phyloP scores from a whole-genome alignment of 2,113 vertebrate species.

The Pica pica region DNA sequence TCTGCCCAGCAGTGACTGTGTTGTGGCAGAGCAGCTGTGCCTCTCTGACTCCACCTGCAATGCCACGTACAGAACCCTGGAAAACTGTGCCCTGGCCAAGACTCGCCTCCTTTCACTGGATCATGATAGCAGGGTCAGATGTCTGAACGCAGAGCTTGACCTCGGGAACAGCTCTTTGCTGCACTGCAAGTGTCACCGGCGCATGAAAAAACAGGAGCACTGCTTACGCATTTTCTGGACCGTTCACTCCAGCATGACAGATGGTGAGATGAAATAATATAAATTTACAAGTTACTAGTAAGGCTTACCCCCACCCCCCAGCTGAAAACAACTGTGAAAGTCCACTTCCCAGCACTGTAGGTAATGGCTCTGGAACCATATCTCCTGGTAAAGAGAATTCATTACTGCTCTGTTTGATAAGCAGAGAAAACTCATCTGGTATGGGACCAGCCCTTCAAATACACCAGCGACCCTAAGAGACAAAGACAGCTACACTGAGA shows the following conservation, averaged over 20 bases:
- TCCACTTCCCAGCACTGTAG: not conserved
- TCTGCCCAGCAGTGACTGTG: conserved; percentile 70
- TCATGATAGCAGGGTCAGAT: conserved; percentile 65
- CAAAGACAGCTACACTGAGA: not conserved
- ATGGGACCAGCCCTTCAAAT: not conserved
- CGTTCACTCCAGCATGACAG: conserved; percentile 72
- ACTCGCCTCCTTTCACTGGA: conserved; percentile 62
- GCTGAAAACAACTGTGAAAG: not conserved
- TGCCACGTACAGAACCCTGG: conserved; percentile 76
- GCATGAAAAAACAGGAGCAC: conserved; percentile 82
- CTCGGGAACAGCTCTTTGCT: conserved; percentile 80
- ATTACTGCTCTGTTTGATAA: not conserved
- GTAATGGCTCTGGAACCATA: not conserved
- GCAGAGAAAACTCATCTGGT: not conserved
- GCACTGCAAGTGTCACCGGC: conserved; percentile 85
- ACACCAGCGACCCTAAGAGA: not conserved
- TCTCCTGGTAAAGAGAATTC: not conserved
- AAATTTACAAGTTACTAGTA: not conserved
- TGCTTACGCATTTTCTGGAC: conserved; percentile 90
- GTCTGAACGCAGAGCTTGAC: conserved; percentile 77
- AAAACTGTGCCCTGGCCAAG: conserved; percentile 73
- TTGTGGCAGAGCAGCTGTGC: conserved; percentile 80
- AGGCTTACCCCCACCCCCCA: not conserved
- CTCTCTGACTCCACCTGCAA: conserved; percentile 75
- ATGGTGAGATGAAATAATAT: conserved; percentile 73